phyloP scores from a whole-genome alignment of 2,888 invertebrate species.

The Drosophila neotestacea region DNA sequence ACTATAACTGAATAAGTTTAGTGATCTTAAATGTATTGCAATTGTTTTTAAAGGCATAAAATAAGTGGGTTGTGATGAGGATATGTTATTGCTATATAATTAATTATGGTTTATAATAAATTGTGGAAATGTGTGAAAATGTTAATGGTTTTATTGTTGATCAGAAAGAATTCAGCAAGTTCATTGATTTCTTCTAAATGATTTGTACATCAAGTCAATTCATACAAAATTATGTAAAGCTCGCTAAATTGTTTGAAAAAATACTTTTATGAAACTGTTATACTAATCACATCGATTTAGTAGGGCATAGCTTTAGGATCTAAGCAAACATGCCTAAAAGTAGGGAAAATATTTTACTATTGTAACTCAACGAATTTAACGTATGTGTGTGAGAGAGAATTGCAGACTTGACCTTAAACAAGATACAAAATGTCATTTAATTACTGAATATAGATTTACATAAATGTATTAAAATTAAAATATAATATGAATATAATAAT shows the following conservation, averaged over 20 bases:
- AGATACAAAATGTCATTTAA: not conserved
- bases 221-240: not conserved
- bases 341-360: not conserved
- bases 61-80: no score
- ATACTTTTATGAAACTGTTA: constrained; percentile 25
- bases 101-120: no score
- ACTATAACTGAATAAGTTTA: not conserved
- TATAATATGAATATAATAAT: no score
- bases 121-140: no score
- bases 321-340: constrained; percentile 20
- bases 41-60: no score
- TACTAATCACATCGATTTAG: not conserved
- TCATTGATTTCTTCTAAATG: not conserved
- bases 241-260: not conserved
- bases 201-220: not conserved
- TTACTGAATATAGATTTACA: no score
- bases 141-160: no score
- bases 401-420: not conserved
- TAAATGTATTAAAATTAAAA: no score
- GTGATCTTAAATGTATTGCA: no score
- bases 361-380: not conserved
- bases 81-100: no score
- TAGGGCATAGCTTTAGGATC: constrained; percentile 27
- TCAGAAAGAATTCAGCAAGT: no score
- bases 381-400: not conserved